phyloP scores from a whole-genome alignment of 2,797 vertebrate species.

The Tokudaia tokunoshimensis region DNA sequence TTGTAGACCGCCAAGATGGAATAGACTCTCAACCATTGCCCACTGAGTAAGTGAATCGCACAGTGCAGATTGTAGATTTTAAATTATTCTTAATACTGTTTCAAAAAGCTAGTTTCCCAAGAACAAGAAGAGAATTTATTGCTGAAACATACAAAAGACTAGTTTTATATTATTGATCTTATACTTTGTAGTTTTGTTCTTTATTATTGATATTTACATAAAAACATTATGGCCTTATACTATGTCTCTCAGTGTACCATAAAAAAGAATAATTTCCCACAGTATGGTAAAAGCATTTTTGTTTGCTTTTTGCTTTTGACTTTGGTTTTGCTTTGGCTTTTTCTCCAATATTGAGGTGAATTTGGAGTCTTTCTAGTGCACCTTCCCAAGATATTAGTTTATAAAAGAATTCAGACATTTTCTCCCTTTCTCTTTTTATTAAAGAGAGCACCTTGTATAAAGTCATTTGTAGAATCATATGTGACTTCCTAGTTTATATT shows the following conservation, averaged over 20 bases:
- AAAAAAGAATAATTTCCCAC: neutral
- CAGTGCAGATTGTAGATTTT: neutral
- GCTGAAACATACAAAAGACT: slow-evolving; percentile 28
- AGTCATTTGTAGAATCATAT: slow-evolving; percentile 45
- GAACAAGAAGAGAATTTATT: slow-evolving; percentile 5
- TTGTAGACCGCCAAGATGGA: neutral
- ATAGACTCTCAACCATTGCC: neutral
- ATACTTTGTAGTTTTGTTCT: neutral
- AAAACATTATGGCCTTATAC: slow-evolving; percentile 24
- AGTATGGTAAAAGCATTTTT: neutral
- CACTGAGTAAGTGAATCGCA: neutral
- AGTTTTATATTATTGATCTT: neutral
- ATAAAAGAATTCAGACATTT: slow-evolving; percentile 9
- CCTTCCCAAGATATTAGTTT: neutral
- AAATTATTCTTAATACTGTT: neutral
- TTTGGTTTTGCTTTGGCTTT: neutral
- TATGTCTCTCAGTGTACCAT: neutral
- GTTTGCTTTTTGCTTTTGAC: neutral
- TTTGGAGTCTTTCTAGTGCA: neutral
- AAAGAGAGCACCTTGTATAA: neutral
- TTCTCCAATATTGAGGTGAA: neutral
- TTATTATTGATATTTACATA: slow-evolving; percentile 48
- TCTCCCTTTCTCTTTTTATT: neutral
- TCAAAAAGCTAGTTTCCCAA: neutral
- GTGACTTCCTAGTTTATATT: slow-evolving; percentile 1